Conservation (phyloP, 2,888 invertebrate species). For the Dolichomitus sp. region DNA sequence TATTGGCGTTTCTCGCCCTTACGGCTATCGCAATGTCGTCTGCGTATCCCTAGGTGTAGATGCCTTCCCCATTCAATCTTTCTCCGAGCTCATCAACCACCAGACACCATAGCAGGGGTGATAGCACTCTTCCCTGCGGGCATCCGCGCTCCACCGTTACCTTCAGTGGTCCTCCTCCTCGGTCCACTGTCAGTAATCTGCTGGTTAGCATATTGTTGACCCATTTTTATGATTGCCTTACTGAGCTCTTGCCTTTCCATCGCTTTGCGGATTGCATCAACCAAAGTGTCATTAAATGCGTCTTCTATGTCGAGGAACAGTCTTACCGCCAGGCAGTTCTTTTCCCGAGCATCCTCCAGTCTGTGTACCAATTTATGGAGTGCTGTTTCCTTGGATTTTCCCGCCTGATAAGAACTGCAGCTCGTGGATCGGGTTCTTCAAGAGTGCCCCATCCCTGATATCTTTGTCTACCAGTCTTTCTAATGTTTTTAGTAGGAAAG, state of each 20-base stretch:
- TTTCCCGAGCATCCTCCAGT: constrained; percentile 47
- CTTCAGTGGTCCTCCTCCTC: neutral
- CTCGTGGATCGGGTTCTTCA: constrained; percentile 32
- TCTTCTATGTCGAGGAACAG: no score
- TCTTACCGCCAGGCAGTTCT: constrained; percentile 35
- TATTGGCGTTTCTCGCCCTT: no score
- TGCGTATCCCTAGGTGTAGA: no score
- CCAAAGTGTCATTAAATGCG: constrained; percentile 60
- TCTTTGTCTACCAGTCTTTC: constrained; percentile 69
- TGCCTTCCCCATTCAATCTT: no score
- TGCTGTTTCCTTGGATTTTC: constrained; percentile 64
- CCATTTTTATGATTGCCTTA: constrained; percentile 16
- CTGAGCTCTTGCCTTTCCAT: constrained; percentile 5
- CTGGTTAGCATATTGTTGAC: constrained; percentile 40
- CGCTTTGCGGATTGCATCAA: constrained; percentile 23
- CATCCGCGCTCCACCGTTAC: neutral
- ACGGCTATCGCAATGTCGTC: no score
- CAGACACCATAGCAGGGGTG: no score
- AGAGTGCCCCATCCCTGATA: no score
- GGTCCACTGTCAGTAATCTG: neutral
- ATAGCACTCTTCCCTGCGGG: constrained; percentile 36
- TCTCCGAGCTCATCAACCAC: no score
- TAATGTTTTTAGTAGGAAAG: constrained; percentile 70
- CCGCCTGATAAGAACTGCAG: constrained; percentile 66
- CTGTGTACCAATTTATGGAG: constrained; percentile 52